phyloP scores from a whole-genome alignment of 2,888 invertebrate species.

The Amphimallon solstitiale region DNA sequence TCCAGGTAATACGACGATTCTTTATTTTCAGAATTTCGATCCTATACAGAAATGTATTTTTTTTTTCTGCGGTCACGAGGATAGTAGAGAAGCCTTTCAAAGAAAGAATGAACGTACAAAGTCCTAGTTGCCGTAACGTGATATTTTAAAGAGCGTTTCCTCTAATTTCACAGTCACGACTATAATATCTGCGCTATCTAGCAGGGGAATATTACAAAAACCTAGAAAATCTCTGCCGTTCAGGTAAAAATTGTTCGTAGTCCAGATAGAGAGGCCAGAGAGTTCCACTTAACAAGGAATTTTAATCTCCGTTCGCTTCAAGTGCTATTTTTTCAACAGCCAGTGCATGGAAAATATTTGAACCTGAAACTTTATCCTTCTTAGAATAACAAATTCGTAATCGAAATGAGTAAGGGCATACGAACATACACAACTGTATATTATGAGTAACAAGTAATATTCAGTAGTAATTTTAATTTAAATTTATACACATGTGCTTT shows the following conservation, averaged over 20 bases:
- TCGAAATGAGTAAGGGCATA: no score
- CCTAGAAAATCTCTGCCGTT: not conserved
- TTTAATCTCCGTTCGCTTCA: slow-evolving; percentile 30
- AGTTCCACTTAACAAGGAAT: slow-evolving; percentile 40
- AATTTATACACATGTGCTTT: no score
- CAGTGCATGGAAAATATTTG: not conserved
- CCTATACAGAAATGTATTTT: no score
- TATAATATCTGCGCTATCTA: not conserved
- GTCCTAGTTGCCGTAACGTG: not conserved
- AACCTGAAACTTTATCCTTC: not conserved
- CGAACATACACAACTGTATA: no score
- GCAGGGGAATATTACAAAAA: slow-evolving; percentile 5
- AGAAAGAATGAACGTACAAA: not conserved
- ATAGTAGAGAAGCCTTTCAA: not conserved
- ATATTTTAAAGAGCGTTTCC: slow-evolving; percentile 8
- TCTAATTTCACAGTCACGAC: slow-evolving; percentile 2
- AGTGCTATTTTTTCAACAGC: not conserved
- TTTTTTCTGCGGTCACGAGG: no score
- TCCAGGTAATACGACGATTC: no score
- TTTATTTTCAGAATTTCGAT: no score
- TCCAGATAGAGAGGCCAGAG: slow-evolving; percentile 30
- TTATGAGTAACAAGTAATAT: no score
- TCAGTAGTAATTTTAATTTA: no score
- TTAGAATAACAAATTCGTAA: not conserved
- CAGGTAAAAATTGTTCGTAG: slow-evolving; percentile 24